Evolutionary conservation across 2,113 vertebrate species (phyloP), one percentile per base, ranked within the genome.

Genomic region (Petrocephalus zakoni): DNA sequence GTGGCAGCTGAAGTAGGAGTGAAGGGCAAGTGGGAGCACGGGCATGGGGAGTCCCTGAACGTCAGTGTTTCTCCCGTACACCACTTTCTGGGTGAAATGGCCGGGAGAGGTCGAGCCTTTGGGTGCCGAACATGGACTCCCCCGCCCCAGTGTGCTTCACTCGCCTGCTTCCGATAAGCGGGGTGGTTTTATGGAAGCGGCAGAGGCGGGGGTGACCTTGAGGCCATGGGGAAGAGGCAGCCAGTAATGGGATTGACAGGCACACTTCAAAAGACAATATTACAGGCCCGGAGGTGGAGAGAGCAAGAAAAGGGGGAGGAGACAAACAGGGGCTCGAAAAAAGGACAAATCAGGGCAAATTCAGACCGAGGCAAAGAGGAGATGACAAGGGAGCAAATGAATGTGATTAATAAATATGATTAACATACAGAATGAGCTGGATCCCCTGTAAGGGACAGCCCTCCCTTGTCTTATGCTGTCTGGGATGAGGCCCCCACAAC

Each of bases 131-230:
- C 17, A 34, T 34, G 5, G 6, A 29, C 78, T 72, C 34, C 61
- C 29, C 15, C 1, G 42, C 42, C 42, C 25, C 68, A 34, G 58
- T 68, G 37, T 42, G 15, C 68, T 42, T n/a, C 42, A 10, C 58
- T 61, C n/a, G 58, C 29, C 2, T n/a, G 10, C 22, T 42, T 13
- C 29, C 34, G 15, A 42, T 78, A 42, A 87, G 22, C 13, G 6
- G 9, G 9, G 52, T 21, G 2, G 47, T 42, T 58, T 82, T 13
- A 53, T 75, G 51, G 72, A 88, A 89, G 72, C 3, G 86, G 85
- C 82, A 52, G n/a, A 2, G 1, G 75, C 64, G 64, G 37, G 49
- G 81, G 55, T 34, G 82, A 88, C 87, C 89, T 90, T 88, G 64
- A 75, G 25, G 5, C 58, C 25, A n/a, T 22, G 56, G 52, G 86